Conservation (phyloP, 1,140 invertebrate species). For the Tetragnatha versicolor region DNA sequence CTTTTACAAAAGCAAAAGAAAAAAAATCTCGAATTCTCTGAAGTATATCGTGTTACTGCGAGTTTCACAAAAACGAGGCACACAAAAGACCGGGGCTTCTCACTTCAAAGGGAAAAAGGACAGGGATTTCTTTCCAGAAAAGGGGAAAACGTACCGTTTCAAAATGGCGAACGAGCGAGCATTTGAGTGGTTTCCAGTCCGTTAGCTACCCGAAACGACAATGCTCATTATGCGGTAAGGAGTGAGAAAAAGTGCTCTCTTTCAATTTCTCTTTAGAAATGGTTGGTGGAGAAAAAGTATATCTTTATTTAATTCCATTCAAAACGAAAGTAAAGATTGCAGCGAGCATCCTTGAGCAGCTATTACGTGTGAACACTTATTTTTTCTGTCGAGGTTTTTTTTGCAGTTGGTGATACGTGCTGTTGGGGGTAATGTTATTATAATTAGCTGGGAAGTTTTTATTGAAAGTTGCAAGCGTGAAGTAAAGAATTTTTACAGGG, state of each 20-base stretch:
- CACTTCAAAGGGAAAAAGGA: conserved; percentile 12
- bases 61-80: conserved; percentile 4
- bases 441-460: too few relatives aligned
- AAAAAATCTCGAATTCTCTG: background rate
- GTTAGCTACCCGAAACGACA: background rate
- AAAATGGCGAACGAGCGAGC: background rate
- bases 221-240: conserved; percentile 13
- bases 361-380: background rate
- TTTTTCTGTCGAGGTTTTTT: too few relatives aligned
- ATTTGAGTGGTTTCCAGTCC: background rate
- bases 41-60: conserved; percentile 2
- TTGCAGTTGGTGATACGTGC: too few relatives aligned
- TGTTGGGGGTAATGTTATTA: too few relatives aligned
- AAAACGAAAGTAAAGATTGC: conserved; percentile 14
- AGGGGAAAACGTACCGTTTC: background rate
- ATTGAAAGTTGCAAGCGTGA: too few relatives aligned
- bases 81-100: conserved; percentile 12
- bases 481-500: too few relatives aligned
- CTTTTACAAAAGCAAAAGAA: background rate
- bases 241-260: background rate
- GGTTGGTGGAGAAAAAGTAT: background rate
- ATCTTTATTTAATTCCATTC: background rate
- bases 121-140: background rate
- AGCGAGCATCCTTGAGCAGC: conserved; percentile 8
- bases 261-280: background rate